Conservation (phyloP, 2,113 vertebrate genomes). For the Takifugu flavidus region DNA sequence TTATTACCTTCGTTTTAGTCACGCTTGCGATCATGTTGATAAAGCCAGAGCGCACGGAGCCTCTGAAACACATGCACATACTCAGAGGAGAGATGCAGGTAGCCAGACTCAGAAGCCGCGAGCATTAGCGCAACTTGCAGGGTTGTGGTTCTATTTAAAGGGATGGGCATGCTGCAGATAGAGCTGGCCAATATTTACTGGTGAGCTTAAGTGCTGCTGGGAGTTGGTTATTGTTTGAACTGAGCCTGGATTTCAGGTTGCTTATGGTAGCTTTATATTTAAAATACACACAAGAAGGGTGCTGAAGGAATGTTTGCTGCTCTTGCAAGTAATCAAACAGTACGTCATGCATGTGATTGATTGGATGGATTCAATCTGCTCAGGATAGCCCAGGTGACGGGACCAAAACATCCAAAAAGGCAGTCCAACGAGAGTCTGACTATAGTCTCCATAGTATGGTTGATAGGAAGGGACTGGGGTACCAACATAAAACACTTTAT, state of each 20-base stretch:
- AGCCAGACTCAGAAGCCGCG: background rate
- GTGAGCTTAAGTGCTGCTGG: too few relatives aligned
- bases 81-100: constrained; percentile 6
- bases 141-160: constrained; percentile 2
- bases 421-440: constrained; percentile 14
- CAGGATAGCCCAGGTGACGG: constrained; percentile 30
- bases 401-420: constrained; percentile 18
- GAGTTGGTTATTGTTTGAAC: too few relatives aligned
- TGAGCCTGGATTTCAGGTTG: too few relatives aligned
- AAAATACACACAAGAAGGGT: too few relatives aligned
- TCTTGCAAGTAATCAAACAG: constrained; percentile 1
- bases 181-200: background rate
- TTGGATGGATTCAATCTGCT: constrained; percentile 18
- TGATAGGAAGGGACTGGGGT: too few relatives aligned
- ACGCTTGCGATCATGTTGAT: background rate
- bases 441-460: too few relatives aligned
- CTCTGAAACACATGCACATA: constrained; percentile 23
- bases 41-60: constrained; percentile 15
- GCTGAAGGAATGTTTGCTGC: background rate
- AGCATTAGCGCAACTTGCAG: background rate
- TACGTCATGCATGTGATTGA: constrained; percentile 9
- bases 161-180: background rate
- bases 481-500: constrained; percentile 35
- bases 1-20: constrained; percentile 23
- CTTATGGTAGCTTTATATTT: too few relatives aligned